Conservation (phyloP, 2,888 invertebrate species). For the Globia sparganii region DNA sequence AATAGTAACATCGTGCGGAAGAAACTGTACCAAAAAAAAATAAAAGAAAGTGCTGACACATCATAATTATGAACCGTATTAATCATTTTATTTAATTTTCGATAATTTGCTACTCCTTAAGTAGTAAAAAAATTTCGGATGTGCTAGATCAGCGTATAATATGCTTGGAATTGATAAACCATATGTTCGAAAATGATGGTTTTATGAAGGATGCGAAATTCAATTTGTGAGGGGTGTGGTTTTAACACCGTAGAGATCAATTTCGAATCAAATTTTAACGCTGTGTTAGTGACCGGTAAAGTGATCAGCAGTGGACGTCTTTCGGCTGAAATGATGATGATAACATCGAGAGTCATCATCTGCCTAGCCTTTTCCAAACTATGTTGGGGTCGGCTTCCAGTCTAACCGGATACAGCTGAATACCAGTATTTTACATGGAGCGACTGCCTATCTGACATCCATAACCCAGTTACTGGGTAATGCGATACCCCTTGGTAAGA, state of each 20-base stretch:
- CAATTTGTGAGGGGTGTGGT: slow-evolving; percentile 42
- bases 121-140: slow-evolving; percentile 29
- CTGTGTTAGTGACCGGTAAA: slow-evolving; percentile 4
- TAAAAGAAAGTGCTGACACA: slow-evolving; percentile 65
- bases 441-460: too few relatives aligned
- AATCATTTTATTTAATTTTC: slow-evolving; percentile 63
- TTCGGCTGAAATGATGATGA: too few relatives aligned
- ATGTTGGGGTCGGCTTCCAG: too few relatives aligned
- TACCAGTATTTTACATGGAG: too few relatives aligned
- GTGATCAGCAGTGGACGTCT: too few relatives aligned
- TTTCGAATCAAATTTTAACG: slow-evolving; percentile 41
- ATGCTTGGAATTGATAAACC: slow-evolving; percentile 52
- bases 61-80: slow-evolving; percentile 49
- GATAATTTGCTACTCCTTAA: slow-evolving; percentile 51
- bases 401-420: background rate
- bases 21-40: slow-evolving; percentile 59
- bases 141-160: slow-evolving; percentile 60
- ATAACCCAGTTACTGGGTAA: too few relatives aligned
- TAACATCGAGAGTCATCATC: too few relatives aligned
- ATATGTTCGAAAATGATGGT: slow-evolving; percentile 56
- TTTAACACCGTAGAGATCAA: slow-evolving; percentile 19
- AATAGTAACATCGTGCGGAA: slow-evolving; percentile 71
- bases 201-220: slow-evolving; percentile 54
- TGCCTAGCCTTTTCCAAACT: too few relatives aligned
- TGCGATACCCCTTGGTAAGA: too few relatives aligned